Evolutionary conservation across 2,888 invertebrate genomes (phyloP).

Genomic region (Gryllus longicercus): DNA sequence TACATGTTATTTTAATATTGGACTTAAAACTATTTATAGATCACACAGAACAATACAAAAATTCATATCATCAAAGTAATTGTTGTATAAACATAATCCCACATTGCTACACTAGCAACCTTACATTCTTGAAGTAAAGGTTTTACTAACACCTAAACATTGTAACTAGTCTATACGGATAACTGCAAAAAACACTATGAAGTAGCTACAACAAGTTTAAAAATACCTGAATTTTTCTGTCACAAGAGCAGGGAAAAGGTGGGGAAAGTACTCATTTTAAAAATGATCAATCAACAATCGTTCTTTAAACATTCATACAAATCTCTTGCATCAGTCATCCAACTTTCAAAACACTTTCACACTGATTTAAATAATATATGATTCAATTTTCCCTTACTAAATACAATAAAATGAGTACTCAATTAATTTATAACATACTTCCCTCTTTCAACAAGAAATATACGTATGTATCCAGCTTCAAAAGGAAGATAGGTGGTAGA

Average conservation of each 20-base stretch:
- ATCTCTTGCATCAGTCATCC: too few relatives aligned
- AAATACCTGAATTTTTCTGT: constrained; percentile 35
- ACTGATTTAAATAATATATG: background rate
- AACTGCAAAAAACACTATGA: constrained; percentile 19
- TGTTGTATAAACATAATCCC: constrained; percentile 17
- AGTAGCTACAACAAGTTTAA: constrained; percentile 33
- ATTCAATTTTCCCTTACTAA: background rate
- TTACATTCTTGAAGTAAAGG: constrained; percentile 20
- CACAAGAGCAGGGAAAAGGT: background rate
- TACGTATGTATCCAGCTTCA: background rate
- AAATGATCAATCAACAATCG: background rate
- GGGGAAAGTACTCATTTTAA: background rate
- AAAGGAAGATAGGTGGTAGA: background rate
- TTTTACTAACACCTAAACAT: constrained; percentile 24
- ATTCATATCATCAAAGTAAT: too few relatives aligned
- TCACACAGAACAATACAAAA: too few relatives aligned
- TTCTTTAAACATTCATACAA: background rate
- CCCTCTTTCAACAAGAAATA: background rate
- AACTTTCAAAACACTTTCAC: background rate
- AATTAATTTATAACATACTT: background rate
- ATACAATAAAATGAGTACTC: background rate
- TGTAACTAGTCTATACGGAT: constrained; percentile 19
- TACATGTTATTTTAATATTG: too few relatives aligned
- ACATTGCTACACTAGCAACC: background rate
- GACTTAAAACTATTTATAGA: too few relatives aligned